Evolutionary conservation across 2,797 vertebrate genomes (phyloP).

Genomic region (Geotrypetes seraphini): DNA sequence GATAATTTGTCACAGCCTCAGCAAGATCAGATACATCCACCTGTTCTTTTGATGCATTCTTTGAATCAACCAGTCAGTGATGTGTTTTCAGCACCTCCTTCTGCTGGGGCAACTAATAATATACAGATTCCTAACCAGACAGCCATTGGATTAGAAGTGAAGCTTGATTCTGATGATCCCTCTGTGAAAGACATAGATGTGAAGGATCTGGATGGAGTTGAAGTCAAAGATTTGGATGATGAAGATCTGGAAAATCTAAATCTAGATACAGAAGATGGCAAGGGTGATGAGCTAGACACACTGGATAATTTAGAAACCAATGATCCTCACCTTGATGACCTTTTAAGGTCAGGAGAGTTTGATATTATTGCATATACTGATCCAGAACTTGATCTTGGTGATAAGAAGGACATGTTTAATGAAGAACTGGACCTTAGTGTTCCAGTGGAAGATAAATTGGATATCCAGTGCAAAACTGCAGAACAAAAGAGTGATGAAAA

Average conservation of each 20-base stretch:
- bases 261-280: slow-evolving; percentile 88
- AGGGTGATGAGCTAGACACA: slow-evolving; percentile 81
- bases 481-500: slow-evolving; percentile 46
- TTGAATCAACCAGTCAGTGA: slow-evolving; percentile 67
- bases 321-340: slow-evolving; percentile 92
- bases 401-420: slow-evolving; percentile 92
- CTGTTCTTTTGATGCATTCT: slow-evolving; percentile 66
- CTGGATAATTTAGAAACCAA: slow-evolving; percentile 81
- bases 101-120: slow-evolving; percentile 46
- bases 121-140: slow-evolving; percentile 35
- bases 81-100: slow-evolving; percentile 48
- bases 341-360: slow-evolving; percentile 88
- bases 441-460: slow-evolving; percentile 78
- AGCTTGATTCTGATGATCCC: slow-evolving; percentile 86
- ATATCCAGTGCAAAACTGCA: slow-evolving; percentile 50
- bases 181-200: slow-evolving; percentile 74
- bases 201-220: slow-evolving; percentile 93
- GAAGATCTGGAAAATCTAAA: slow-evolving; percentile 94
- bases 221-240: slow-evolving; percentile 94
- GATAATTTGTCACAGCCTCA: slow-evolving; percentile 69
- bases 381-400: slow-evolving; percentile 84
- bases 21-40: slow-evolving; percentile 50
- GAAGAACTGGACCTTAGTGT: slow-evolving; percentile 90
- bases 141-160: slow-evolving; percentile 70
- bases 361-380: slow-evolving; percentile 97